Evolutionary conservation across 2,888 invertebrate species (phyloP).

Genomic region (Morinoia aosen): DNA sequence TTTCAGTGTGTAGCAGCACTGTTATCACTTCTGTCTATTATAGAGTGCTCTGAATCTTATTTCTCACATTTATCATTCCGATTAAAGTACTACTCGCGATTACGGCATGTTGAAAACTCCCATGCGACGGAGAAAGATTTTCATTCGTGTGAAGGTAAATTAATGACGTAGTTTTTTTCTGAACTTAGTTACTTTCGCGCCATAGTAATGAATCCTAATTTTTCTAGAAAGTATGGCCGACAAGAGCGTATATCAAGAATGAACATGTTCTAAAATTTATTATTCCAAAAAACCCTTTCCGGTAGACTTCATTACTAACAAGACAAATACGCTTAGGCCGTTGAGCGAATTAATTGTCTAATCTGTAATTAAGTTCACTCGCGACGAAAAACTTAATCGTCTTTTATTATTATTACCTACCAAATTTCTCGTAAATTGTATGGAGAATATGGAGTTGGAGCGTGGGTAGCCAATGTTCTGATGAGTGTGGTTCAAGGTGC

Average conservation of each 20-base stretch:
- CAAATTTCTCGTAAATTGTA: background rate
- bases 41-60: background rate
- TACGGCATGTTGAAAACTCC: background rate
- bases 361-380: background rate
- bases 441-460: background rate
- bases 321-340: too few relatives aligned
- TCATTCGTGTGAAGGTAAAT: background rate
- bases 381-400: background rate
- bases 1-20: background rate
- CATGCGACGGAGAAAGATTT: background rate
- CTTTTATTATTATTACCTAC: background rate
- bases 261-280: too few relatives aligned
- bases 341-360: background rate
- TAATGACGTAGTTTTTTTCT: background rate
- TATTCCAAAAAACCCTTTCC: too few relatives aligned
- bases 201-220: background rate
- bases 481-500: constrained; percentile 27
- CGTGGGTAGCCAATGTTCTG: background rate
- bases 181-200: background rate
- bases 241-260: too few relatives aligned
- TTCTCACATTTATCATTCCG: background rate
- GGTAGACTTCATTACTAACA: too few relatives aligned
- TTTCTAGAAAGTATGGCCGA: too few relatives aligned
- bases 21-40: background rate
- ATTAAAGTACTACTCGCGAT: background rate